phyloP scores from a whole-genome alignment of 1,140 invertebrate genomes.

The Caenorhabditis latens region DNA sequence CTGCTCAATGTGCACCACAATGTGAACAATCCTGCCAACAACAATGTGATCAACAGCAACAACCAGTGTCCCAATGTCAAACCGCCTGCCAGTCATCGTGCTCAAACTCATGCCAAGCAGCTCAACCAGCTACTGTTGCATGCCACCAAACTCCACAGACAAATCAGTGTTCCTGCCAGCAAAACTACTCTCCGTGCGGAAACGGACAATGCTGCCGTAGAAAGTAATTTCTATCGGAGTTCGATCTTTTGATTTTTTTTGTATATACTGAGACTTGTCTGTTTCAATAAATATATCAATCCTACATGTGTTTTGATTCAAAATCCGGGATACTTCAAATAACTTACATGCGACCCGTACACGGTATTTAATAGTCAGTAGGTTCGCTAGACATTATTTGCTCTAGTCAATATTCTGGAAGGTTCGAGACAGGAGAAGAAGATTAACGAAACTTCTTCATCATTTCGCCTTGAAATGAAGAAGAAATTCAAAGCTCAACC shows the following conservation, averaged over 20 bases:
- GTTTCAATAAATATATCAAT: slow-evolving; percentile 23
- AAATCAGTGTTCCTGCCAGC: slow-evolving; percentile 21
- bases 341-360: too few species aligned
- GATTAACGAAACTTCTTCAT: too few species aligned
- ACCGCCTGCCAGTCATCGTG: slow-evolving; percentile 57
- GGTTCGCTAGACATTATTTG: too few species aligned
- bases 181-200: slow-evolving; percentile 21
- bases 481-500: not conserved
- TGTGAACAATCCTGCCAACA: slow-evolving; percentile 58
- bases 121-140: slow-evolving; percentile 40
- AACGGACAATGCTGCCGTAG: slow-evolving; percentile 33
- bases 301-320: too few species aligned
- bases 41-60: slow-evolving; percentile 58
- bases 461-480: too few species aligned
- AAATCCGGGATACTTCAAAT: too few species aligned
- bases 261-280: not conserved
- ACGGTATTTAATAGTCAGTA: too few species aligned
- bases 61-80: slow-evolving; percentile 59
- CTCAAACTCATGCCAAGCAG: slow-evolving; percentile 18
- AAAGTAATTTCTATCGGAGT: not conserved
- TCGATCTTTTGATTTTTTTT: not conserved
- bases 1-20: slow-evolving; percentile 43
- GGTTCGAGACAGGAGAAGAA: too few species aligned
- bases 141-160: slow-evolving; percentile 45
- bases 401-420: too few species aligned